A percentile compares a stretch with the other conserved stretches of the same genome.
Evolutionary conservation across 2,113 vertebrate genomes (phyloP).

Genomic region (Notarius lentiginosus): DNA sequence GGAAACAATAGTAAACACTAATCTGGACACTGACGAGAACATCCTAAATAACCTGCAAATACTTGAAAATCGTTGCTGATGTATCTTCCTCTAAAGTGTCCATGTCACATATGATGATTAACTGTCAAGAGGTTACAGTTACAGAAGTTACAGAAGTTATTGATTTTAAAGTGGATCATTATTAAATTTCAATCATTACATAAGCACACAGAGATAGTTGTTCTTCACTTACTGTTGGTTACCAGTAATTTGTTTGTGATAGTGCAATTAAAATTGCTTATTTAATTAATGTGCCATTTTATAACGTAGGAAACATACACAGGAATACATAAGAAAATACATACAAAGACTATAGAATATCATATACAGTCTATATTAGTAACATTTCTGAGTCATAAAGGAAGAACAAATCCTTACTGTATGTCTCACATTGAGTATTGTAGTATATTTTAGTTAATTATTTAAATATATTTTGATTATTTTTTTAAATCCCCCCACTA

Average conservation of each 20-base stretch:
- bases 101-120: neutral
- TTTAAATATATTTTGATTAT: neutral
- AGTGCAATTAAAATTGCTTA: neutral
- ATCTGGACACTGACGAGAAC: neutral
- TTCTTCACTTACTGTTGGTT: neutral
- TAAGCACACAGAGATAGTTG: neutral
- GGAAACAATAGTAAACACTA: neutral
- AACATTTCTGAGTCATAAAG: neutral
- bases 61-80: neutral
- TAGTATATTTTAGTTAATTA: neutral
- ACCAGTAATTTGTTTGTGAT: neutral
- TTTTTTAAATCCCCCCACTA: too few species aligned
- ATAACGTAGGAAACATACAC: neutral
- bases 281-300: too few species aligned
- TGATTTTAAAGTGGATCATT: neutral
- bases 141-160: too few species aligned
- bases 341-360: neutral
- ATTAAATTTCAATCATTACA: neutral
- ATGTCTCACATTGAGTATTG: too few species aligned
- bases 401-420: too few species aligned
- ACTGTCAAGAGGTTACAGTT: neutral
- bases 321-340: neutral
- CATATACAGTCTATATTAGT: neutral
- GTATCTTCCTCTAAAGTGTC: neutral
- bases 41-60: neutral